Conservation (phyloP, 2,113 vertebrate genomes). For the Crotophaga sulcirostris region DNA sequence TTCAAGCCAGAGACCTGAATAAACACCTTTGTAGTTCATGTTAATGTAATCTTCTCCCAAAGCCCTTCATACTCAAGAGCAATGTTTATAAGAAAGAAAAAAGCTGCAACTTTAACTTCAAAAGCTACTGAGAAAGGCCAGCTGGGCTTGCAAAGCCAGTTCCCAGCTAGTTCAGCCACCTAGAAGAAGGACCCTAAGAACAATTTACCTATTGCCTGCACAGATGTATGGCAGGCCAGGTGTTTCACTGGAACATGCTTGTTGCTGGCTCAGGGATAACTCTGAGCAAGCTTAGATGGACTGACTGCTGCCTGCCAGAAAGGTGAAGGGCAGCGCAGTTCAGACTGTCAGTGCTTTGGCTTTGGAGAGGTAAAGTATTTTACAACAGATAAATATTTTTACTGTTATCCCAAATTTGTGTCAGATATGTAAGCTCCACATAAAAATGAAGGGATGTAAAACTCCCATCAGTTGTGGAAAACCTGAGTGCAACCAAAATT, state of each 20-base stretch:
- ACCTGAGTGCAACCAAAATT: neutral
- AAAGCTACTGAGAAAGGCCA: neutral
- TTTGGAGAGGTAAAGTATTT: neutral
- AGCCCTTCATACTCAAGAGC: neutral
- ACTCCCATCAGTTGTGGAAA: neutral
- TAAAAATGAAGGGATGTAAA: neutral
- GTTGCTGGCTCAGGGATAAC: neutral
- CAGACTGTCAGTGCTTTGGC: neutral
- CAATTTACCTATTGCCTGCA: neutral
- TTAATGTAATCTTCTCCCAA: neutral
- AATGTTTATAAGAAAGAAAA: neutral
- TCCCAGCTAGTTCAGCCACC: neutral
- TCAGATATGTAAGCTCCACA: neutral
- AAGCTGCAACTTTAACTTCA: neutral
- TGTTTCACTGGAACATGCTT: neutral
- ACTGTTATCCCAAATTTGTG: neutral
- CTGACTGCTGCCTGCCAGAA: fast-evolving
- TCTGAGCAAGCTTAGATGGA: neutral
- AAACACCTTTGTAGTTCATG: neutral
- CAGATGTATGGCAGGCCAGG: neutral
- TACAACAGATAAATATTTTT: neutral
- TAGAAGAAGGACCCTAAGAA: neutral
- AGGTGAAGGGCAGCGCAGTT: neutral
- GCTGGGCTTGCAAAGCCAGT: neutral
- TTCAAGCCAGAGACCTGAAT: neutral